Conservation (phyloP, 2,888 invertebrate species). For the Agelastica alni region DNA sequence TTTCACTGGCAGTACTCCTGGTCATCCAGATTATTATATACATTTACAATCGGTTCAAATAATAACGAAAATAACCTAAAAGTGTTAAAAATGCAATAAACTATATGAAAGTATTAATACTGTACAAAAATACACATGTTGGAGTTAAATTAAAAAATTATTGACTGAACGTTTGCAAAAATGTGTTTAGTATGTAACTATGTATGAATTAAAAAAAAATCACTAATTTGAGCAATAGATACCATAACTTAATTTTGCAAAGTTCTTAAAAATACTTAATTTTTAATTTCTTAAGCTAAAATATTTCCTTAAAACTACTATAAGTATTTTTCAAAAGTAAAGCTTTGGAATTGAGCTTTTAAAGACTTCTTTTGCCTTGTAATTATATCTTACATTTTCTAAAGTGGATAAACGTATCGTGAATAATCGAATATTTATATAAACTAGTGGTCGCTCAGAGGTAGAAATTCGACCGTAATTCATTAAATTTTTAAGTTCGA, state of each 20-base stretch:
- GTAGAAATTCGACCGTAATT: too few species aligned
- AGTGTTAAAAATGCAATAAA: slow-evolving; percentile 15
- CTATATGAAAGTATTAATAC: slow-evolving; percentile 28
- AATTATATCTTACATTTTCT: too few species aligned
- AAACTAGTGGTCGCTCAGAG: too few species aligned
- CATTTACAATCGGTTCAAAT: slow-evolving; percentile 24
- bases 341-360: slow-evolving; percentile 7
- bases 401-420: too few species aligned
- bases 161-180: slow-evolving; percentile 20
- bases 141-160: slow-evolving; percentile 7
- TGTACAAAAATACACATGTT: slow-evolving; percentile 21
- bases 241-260: slow-evolving; percentile 12
- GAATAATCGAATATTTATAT: too few species aligned
- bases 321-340: background rate
- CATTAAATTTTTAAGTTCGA: too few species aligned
- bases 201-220: background rate
- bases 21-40: slow-evolving; percentile 35
- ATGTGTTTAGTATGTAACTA: slow-evolving; percentile 4
- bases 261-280: slow-evolving; percentile 15
- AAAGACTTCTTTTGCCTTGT: background rate
- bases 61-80: slow-evolving; percentile 4
- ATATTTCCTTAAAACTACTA: too few species aligned
- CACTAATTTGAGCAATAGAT: slow-evolving; percentile 5
- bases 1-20: slow-evolving; percentile 28
- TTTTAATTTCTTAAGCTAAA: background rate